Evolutionary conservation across 2,113 vertebrate species (phyloP).

Genomic region (Beaufortia kweichowensis): DNA sequence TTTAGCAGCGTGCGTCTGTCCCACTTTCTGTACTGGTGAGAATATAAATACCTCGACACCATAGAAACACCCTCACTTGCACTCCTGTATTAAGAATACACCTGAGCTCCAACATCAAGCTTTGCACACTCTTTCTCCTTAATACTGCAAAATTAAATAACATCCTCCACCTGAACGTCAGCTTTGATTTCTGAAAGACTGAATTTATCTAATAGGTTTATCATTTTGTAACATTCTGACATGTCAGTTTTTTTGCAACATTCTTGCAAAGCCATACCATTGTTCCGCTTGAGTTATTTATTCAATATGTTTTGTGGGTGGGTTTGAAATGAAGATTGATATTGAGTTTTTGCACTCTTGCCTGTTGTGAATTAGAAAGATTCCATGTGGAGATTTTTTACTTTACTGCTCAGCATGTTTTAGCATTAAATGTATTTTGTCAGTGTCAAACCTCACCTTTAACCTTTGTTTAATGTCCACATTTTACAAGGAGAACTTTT

Average conservation of each 20-base stretch:
- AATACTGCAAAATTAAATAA: background rate
- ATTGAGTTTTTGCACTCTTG: background rate
- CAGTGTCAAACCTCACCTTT: background rate
- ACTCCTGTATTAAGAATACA: background rate
- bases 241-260: constrained; percentile 8
- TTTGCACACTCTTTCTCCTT: background rate
- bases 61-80: constrained; percentile 13
- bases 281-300: constrained; percentile 49
- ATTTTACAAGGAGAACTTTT: background rate
- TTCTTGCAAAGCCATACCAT: background rate
- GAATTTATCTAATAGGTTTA: constrained; percentile 6
- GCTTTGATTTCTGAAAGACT: constrained; percentile 17
- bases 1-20: background rate
- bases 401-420: too few species aligned
- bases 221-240: background rate
- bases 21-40: constrained; percentile 26
- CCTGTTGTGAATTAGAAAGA: background rate
- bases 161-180: constrained; percentile 20
- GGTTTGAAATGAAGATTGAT: constrained; percentile 49
- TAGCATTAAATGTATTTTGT: background rate
- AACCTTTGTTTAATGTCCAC: background rate
- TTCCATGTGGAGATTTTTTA: background rate
- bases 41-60: constrained; percentile 18
- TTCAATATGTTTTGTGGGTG: constrained; percentile 52
- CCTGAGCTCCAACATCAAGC: background rate